phyloP scores from a whole-genome alignment of 1,140 invertebrate species.

The Piezodorus guildinii region DNA sequence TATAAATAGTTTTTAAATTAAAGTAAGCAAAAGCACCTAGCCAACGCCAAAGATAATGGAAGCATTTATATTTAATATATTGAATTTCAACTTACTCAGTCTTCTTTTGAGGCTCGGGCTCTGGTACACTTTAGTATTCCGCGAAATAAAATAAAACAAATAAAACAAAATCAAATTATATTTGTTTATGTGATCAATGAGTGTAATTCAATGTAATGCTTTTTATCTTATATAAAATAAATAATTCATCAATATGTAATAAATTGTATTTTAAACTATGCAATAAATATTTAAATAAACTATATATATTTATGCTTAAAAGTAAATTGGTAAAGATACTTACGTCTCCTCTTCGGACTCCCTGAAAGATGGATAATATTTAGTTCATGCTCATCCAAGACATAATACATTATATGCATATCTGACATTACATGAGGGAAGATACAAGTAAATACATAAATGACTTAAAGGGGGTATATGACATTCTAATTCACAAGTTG shows the following conservation, averaged over 20 bases:
- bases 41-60: background rate
- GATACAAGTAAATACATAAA: background rate
- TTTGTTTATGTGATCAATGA: too few relatives aligned
- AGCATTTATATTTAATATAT: slow-evolving; percentile 6
- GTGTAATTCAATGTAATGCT: too few relatives aligned
- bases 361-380: slow-evolving; percentile 23
- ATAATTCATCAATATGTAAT: too few relatives aligned
- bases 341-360: slow-evolving; percentile 30
- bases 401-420: slow-evolving; percentile 9
- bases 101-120: slow-evolving; percentile 29
- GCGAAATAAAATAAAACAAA: slow-evolving; percentile 23
- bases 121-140: slow-evolving; percentile 24
- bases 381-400: slow-evolving; percentile 8
- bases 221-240: too few relatives aligned
- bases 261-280: too few relatives aligned
- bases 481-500: background rate
- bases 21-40: slow-evolving; percentile 5
- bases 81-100: slow-evolving; percentile 27
- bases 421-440: background rate
- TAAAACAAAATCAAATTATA: slow-evolving; percentile 20
- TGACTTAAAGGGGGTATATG: background rate
- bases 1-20: slow-evolving; percentile 1
- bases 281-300: too few relatives aligned
- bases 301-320: too few relatives aligned
- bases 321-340: slow-evolving; percentile 18